Base-by-base conservation (phyloP, 2,797 vertebrate genomes). In the Geotria australis region DNA sequence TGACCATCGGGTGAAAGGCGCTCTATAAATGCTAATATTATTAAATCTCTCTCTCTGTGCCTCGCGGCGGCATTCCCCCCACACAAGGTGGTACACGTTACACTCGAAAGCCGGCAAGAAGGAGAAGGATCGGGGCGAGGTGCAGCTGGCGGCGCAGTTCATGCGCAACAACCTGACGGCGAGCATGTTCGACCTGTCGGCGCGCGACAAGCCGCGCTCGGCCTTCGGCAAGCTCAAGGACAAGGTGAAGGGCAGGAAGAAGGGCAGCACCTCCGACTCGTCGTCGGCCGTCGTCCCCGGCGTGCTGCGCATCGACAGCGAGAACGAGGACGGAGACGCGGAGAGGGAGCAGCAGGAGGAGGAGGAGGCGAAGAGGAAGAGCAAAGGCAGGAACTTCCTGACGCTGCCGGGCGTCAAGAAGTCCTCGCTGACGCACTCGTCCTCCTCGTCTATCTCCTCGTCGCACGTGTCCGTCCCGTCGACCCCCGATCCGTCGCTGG, bases 171-270 rank as follows among this genome's bases (percentile, higher is more conserved):
- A 72, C 71, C 66, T 98, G 60, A 88, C 88, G 0, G 91, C 91
- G 71, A 96, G 91, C 73, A 94, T 98, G 91, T 94, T 91, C 0
- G 85, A 96, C 74, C 77, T 98, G 3, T 88, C 85, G 14, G 63
- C 79, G 64, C 91, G 89, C 68, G 89, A 95, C 66, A 94, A 91
- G 65, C 67, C 76, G 0, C 70, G 73, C 51, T 93, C 85, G 1
- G 78, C 89, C 59, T 85, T 98, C 10, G 73, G 75, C 56, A 86
- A 80, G 67, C 74, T 96, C 59, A 83, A 81, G 63, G 86, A 96
- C 69, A 89, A 85, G 62, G 73, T 98, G 65, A 81, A 70, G 38
- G 83, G 80, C 12, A 82, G 79, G 73, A 83, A 77, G 68, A 77
- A 74, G 10, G 45, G 47, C 10, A 45, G 46, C 10, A 10, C 10